phyloP scores from a whole-genome alignment of 2,797 vertebrate species.

The Dicrostonyx torquatus region DNA sequence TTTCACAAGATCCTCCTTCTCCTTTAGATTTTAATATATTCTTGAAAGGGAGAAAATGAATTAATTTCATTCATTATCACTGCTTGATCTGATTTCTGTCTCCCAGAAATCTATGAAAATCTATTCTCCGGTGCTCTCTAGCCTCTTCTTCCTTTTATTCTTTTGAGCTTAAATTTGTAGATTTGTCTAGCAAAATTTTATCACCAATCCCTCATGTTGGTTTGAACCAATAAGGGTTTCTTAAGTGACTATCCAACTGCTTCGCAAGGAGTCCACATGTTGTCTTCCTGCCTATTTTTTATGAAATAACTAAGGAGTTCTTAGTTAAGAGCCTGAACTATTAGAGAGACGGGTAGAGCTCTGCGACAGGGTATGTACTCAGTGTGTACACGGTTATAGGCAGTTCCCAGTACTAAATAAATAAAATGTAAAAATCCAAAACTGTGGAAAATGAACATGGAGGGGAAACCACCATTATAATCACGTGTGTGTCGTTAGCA shows the following conservation, averaged over 20 bases:
- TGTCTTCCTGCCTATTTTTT: neutral
- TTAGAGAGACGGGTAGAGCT: neutral
- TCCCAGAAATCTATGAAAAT: neutral
- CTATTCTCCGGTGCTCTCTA: neutral
- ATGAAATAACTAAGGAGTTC: neutral
- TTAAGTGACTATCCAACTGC: neutral
- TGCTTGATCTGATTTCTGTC: neutral
- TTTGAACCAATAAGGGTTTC: neutral
- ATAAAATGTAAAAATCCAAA: neutral
- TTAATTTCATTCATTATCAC: neutral
- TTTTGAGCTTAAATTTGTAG: neutral
- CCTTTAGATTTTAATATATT: conserved; percentile 6
- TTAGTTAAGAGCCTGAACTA: conserved; percentile 35
- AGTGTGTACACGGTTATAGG: neutral
- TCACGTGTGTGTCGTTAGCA: neutral
- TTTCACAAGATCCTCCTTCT: neutral
- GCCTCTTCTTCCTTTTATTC: neutral
- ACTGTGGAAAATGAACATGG: neutral
- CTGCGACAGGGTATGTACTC: neutral
- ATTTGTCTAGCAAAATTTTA: neutral
- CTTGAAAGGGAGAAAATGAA: neutral
- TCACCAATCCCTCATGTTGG: neutral
- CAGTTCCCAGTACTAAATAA: neutral
- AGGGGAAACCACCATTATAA: neutral
- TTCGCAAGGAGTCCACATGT: neutral